These are phyloP conservation scores for Etheostoma nigrum DNA, from an alignment of 2,797 vertebrate species.

Conservation along the genomic window DNA sequence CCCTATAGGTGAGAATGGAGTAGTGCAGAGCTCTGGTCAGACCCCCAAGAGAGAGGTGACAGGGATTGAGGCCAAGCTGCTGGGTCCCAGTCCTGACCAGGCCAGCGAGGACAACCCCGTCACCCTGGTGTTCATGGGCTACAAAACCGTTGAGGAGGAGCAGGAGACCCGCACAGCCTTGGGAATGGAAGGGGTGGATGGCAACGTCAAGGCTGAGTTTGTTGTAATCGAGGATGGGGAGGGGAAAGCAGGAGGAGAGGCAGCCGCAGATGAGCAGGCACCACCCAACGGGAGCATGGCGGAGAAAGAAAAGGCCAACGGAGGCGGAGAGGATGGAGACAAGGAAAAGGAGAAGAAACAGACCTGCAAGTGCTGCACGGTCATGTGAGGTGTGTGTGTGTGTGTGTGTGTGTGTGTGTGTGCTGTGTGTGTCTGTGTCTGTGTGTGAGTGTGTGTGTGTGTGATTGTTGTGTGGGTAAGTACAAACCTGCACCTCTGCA, in stretches of 20 bases:
- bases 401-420: not conserved
- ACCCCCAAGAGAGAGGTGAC: conserved; percentile 90
- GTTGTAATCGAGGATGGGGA: conserved; percentile 93
- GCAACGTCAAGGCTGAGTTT: conserved; percentile 94
- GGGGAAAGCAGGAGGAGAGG: conserved; percentile 81
- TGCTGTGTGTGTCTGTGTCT: conserved; percentile 25
- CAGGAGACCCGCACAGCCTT: conserved; percentile 89
- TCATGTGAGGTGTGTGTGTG: conserved; percentile 89
- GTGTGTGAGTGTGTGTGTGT: not conserved
- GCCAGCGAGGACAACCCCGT: conserved; percentile 92
- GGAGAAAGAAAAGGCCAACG: conserved; percentile 83
- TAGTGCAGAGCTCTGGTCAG: conserved; percentile 79
- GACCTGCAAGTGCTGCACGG: conserved; percentile 94
- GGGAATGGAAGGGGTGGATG: conserved; percentile 87
- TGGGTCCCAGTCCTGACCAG: conserved; percentile 84
- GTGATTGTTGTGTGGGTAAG: conserved; percentile 25
- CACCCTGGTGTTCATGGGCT: conserved; percentile 98
- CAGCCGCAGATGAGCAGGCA: conserved; percentile 79
- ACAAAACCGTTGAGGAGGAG: conserved; percentile 93
- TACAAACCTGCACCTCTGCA: conserved; percentile 48
- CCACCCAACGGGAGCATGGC: conserved; percentile 92
- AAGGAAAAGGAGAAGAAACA: conserved; percentile 92
- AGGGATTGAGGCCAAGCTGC: conserved; percentile 88
- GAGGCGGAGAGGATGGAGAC: conserved; percentile 82
- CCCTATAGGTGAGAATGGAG: conserved; percentile 83